Base-by-base conservation (phyloP, 2,113 vertebrate genomes). In the Petroica traversi region DNA sequence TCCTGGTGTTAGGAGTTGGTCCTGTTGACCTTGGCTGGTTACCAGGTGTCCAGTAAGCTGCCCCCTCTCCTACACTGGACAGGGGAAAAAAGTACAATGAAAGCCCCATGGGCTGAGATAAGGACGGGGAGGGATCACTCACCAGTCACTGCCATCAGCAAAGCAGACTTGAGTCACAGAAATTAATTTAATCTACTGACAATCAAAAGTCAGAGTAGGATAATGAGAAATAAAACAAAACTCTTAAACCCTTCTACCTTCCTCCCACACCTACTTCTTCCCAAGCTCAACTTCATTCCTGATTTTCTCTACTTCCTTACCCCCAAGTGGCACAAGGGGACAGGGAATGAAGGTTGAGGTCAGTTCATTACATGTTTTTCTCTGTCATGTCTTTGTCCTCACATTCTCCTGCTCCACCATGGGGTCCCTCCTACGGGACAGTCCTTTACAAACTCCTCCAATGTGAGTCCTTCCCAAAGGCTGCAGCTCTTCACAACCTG, bases 81-180 rank as follows among this genome's bases (percentile, higher is more conserved):
- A 19, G 46, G 12, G 11, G 26, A 61, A 25, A 63, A 76, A 33
- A 78, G 26, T 22, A 41, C 1, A 1, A 9, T 0, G 1, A 31
- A 45, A 26, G 10, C 10, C 17, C 64, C 11, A 3, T 34, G 14
- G 10, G 8, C 8, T 2, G 1, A 74, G 9, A 41, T 34, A 36
- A 55, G 49, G 29, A 69, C 25, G 28, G 11, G 10, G 15, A 31
- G 29, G 41, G 33, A 51, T 92, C 46, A 66, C 49, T 83, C 13
- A 46, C 18, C 26, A 23, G 1, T 59, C 38, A 34, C n/a, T 11
- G 9, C 54, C 49, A 36, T 7, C 2, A 51, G 14, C 64, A 78
- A 85, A 68, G 6, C 1, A 6, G 69, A 68, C 7, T 57, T 1
- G 0, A 45, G 34, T 68, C 22, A 34, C 0, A 0, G 45, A 59